Percentiles rank a stretch among this genome's conserved stretches.
Evolutionary conservation across 2,113 vertebrate genomes (phyloP).

Genomic region (Calcarius ornatus): DNA sequence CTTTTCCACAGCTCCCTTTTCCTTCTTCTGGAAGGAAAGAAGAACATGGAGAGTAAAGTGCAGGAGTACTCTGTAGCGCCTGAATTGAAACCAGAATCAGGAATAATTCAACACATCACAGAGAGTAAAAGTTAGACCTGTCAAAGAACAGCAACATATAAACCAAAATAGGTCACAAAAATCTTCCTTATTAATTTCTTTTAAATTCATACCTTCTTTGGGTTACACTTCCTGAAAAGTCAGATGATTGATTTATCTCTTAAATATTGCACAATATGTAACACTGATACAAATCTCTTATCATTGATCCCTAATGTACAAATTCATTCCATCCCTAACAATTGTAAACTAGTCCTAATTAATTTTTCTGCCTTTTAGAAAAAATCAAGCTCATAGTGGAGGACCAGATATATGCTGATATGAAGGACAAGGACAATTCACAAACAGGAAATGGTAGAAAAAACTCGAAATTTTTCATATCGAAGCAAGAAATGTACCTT

Average conservation of each 20-base stretch:
- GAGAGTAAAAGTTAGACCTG: neutral
- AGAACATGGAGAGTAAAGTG: neutral
- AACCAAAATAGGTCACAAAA: neutral
- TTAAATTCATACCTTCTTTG: neutral
- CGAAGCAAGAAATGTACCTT: neutral
- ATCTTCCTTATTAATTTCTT: neutral
- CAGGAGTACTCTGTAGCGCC: neutral
- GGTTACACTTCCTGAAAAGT: neutral
- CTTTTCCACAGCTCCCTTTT: neutral
- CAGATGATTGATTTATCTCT: neutral
- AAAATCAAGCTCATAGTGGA: neutral
- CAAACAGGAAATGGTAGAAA: neutral
- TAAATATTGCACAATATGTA: neutral
- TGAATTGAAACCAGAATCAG: neutral
- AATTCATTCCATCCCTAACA: accelerated
- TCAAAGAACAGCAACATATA: neutral
- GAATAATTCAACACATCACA: neutral
- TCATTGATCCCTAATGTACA: accelerated
- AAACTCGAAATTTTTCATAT: neutral
- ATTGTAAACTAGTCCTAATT: neutral
- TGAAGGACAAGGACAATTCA: neutral
- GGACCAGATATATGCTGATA: neutral
- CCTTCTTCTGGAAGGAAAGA: neutral
- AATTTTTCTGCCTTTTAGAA: neutral
- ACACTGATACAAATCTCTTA: neutral